Evolutionary conservation across 2,113 vertebrate species (phyloP).

Genomic region (Phasianus colchicus): DNA sequence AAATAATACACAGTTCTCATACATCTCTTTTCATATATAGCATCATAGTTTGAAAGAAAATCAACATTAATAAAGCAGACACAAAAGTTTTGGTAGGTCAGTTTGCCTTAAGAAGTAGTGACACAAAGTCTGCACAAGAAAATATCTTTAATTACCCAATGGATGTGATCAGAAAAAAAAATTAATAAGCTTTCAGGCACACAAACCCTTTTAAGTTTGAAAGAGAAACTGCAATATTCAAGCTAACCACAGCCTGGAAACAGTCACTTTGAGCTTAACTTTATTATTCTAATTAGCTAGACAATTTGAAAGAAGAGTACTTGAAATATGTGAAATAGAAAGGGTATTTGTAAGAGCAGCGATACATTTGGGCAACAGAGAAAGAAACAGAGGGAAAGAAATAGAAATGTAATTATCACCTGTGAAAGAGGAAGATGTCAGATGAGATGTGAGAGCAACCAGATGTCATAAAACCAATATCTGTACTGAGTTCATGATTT

Average conservation of each 20-base stretch:
- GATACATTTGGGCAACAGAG: not conserved
- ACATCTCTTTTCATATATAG: not conserved
- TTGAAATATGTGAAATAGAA: not conserved
- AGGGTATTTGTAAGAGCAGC: not conserved
- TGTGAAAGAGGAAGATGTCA: slow-evolving; percentile 17
- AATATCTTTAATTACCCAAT: not conserved
- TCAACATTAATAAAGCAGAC: not conserved
- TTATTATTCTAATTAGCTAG: not conserved
- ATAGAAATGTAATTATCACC: slow-evolving; percentile 9
- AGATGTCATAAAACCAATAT: slow-evolving; percentile 14
- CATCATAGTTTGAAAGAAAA: not conserved
- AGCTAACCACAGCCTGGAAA: not conserved
- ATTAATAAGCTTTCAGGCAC: not conserved
- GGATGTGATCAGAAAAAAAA: not conserved
- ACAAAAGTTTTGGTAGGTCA: not conserved
- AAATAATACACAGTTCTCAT: not conserved
- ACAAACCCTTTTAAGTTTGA: not conserved
- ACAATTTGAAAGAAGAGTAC: not conserved
- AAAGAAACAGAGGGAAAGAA: not conserved
- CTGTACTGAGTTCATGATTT: slow-evolving; percentile 6
- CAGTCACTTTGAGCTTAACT: not conserved
- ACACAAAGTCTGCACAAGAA: not conserved
- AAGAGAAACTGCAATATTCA: not conserved
- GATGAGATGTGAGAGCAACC: not conserved
- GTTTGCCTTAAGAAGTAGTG: not conserved